Percentiles rank a stretch among this genome's conserved stretches.
These are phyloP conservation scores for Lichenostomus cassidix DNA, from an alignment of 2,113 vertebrate genomes.

Conservation along the genomic window DNA sequence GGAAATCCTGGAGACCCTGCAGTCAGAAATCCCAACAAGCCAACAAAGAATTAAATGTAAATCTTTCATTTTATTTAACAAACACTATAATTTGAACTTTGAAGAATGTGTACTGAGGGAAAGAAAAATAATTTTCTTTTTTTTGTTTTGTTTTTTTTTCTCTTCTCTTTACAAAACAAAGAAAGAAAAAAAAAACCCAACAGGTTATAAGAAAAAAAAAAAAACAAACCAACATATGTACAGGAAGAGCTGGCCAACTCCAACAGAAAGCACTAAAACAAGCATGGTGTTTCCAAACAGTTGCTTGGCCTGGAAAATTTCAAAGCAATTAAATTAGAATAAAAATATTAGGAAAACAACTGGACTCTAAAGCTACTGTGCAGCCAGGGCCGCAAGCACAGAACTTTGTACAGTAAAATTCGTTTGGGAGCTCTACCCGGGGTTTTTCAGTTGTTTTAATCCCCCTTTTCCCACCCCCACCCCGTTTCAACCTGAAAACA, in stretches of 20 bases:
- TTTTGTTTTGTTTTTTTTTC: not conserved
- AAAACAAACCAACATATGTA: conserved; percentile 33
- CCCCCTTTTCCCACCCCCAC: not conserved
- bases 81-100: conserved; percentile 71
- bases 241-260: conserved; percentile 58
- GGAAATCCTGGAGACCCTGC: not conserved
- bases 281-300: conserved; percentile 33
- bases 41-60: conserved; percentile 31
- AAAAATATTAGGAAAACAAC: conserved; percentile 71
- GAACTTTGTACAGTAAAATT: conserved; percentile 51
- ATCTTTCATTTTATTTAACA: conserved; percentile 78
- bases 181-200: not conserved
- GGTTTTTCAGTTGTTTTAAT: not conserved
- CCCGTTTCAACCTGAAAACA: conserved; percentile 55
- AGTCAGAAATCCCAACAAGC: not conserved
- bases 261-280: conserved; percentile 31
- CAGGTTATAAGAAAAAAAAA: conserved; percentile 45
- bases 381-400: conserved; percentile 6
- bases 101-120: conserved; percentile 43
- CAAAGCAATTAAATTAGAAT: conserved; percentile 81
- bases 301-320: conserved; percentile 66
- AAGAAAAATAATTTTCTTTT: conserved; percentile 59
- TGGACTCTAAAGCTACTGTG: conserved; percentile 51
- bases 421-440: conserved; percentile 26
- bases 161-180: conserved; percentile 55